These are phyloP conservation scores for Lagria hirta DNA, from an alignment of 2,888 invertebrate species.

Conservation along the genomic window DNA sequence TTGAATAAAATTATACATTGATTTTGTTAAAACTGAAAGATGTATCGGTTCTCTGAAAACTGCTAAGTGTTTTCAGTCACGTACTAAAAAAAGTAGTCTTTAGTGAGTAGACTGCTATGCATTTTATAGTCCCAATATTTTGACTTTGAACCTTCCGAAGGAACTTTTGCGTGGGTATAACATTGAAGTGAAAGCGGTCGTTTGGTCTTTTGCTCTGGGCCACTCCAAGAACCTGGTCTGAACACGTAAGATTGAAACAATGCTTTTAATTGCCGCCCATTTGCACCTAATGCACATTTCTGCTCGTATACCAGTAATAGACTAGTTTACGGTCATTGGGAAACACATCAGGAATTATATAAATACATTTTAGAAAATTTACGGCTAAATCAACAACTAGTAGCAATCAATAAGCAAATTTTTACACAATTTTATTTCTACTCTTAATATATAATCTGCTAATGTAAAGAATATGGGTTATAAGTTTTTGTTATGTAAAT, in stretches of 20 bases:
- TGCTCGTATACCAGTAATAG: constrained; percentile 17
- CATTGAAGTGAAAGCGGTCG: constrained; percentile 24
- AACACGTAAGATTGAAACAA: constrained; percentile 21
- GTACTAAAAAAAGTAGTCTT: no score
- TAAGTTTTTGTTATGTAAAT: constrained; percentile 18
- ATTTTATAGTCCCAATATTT: no score
- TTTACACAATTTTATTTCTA: neutral
- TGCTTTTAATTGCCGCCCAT: constrained; percentile 25
- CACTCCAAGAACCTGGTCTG: constrained; percentile 16
- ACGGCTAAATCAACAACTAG: neutral
- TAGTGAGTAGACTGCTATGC: no score
- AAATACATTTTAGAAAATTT: neutral
- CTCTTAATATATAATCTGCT: neutral
- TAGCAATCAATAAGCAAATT: neutral
- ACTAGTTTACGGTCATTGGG: constrained; percentile 16
- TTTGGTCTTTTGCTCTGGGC: constrained; percentile 21
- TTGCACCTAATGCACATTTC: constrained; percentile 26
- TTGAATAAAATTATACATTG: no score
- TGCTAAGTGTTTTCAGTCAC: no score
- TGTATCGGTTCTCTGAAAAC: no score
- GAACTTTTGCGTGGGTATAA: no score
- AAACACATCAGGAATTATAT: constrained; percentile 8
- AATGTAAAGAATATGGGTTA: constrained; percentile 12
- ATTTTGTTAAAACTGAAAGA: no score
- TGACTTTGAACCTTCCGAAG: no score